Percentiles rank a stretch among this genome's conserved stretches.
phyloP scores from a whole-genome alignment of 2,888 invertebrate genomes.

The Mythimna impura region DNA sequence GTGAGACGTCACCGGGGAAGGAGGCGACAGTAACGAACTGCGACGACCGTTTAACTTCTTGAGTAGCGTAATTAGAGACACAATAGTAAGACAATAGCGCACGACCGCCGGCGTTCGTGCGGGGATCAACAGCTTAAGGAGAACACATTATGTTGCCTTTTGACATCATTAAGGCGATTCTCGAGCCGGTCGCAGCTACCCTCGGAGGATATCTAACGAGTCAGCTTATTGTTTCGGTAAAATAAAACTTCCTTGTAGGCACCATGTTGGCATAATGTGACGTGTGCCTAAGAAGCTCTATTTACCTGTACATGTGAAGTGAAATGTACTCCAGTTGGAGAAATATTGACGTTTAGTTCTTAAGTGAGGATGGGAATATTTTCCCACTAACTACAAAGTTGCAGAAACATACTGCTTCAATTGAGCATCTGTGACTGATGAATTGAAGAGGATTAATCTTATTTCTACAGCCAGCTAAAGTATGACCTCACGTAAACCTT shows the following conservation, averaged over 20 bases:
- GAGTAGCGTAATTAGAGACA: too few relatives aligned
- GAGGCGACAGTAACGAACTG: slow-evolving; percentile 87
- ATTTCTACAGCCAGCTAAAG: background rate
- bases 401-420: slow-evolving; percentile 7
- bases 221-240: slow-evolving; percentile 71
- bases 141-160: slow-evolving; percentile 85
- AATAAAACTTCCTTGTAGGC: slow-evolving; percentile 67
- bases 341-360: slow-evolving; percentile 11
- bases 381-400: slow-evolving; percentile 6
- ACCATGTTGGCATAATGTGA: slow-evolving; percentile 62
- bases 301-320: slow-evolving; percentile 46
- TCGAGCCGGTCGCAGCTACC: slow-evolving; percentile 69
- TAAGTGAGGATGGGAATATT: background rate
- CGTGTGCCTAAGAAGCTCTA: slow-evolving; percentile 55
- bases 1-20: slow-evolving; percentile 83
- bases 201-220: slow-evolving; percentile 68
- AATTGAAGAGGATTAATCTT: slow-evolving; percentile 15
- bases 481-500: background rate
- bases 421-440: slow-evolving; percentile 10
- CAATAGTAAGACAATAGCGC: too few relatives aligned
- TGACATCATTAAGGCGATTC: slow-evolving; percentile 87
- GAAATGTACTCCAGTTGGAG: slow-evolving; percentile 28
- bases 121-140: too few relatives aligned
- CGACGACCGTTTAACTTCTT: slow-evolving; percentile 81
- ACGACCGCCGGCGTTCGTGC: too few relatives aligned